These are phyloP conservation scores for Zaprionus davidi DNA, from an alignment of 1,140 invertebrate species.

Conservation along the genomic window DNA sequence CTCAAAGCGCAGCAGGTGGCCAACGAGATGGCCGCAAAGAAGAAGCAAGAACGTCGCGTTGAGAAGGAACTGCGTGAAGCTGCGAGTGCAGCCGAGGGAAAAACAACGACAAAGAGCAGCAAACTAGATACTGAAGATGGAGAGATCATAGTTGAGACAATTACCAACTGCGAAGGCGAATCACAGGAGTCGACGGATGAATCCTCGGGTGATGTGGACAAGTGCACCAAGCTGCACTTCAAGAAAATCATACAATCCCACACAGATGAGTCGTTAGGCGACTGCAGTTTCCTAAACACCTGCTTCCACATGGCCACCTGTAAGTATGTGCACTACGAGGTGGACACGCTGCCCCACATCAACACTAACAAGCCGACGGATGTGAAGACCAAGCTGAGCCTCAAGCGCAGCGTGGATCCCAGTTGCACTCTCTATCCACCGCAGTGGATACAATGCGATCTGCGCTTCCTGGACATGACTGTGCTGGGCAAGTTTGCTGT, in stretches of 20 bases:
- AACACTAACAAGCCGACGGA: slow-evolving; percentile 82
- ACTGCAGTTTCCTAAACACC: slow-evolving; percentile 99
- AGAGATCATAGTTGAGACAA: slow-evolving; percentile 63
- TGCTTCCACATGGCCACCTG: slow-evolving; percentile 99
- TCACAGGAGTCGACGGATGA: slow-evolving; percentile 70
- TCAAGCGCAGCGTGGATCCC: slow-evolving; percentile 80
- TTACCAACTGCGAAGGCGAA: slow-evolving; percentile 62
- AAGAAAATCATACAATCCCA: slow-evolving; percentile 98
- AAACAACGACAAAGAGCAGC: slow-evolving; percentile 3
- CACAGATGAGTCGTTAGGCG: slow-evolving; percentile 97
- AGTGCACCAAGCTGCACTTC: slow-evolving; percentile 97
- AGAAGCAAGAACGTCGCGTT: slow-evolving; percentile 77
- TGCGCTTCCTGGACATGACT: slow-evolving; percentile 97
- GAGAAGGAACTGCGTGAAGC: slow-evolving; percentile 67
- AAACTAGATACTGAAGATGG: slow-evolving; percentile 73
- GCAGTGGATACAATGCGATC: slow-evolving; percentile 99
- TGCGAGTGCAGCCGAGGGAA: slow-evolving; percentile 9
- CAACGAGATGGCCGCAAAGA: slow-evolving; percentile 80
- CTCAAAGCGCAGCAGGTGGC: slow-evolving; percentile 87
- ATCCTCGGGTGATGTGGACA: slow-evolving; percentile 61
- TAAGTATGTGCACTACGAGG: slow-evolving; percentile 98
- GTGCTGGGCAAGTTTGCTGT: slow-evolving; percentile 97
- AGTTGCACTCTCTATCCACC: slow-evolving; percentile 92
- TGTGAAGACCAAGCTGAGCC: slow-evolving; percentile 76
- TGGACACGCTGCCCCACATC: slow-evolving; percentile 87